These are phyloP conservation scores for Drosophila athabasca DNA, from an alignment of 1,140 invertebrate species.

Conservation along the genomic window DNA sequence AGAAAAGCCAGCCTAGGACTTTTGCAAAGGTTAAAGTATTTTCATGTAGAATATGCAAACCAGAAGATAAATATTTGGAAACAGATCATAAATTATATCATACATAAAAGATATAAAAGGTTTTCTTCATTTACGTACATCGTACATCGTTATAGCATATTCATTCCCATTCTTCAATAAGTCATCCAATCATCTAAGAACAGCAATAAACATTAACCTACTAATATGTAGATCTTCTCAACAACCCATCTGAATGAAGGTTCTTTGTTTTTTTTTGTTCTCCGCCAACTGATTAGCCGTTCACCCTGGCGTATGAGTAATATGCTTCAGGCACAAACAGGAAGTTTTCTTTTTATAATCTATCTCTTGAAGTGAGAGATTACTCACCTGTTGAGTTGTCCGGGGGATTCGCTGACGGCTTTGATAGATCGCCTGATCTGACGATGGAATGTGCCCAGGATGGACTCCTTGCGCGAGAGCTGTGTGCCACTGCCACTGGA, in stretches of 20 bases:
- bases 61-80: too few relatives aligned
- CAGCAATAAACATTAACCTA: neutral
- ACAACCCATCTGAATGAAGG: neutral
- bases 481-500: slow-evolving; percentile 66
- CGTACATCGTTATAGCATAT: too few relatives aligned
- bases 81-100: too few relatives aligned
- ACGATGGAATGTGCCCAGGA: slow-evolving; percentile 85
- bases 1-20: too few relatives aligned
- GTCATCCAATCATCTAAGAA: too few relatives aligned
- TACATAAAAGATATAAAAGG: too few relatives aligned
- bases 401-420: slow-evolving; percentile 81
- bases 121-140: too few relatives aligned
- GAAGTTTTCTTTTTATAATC: neutral
- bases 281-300: neutral
- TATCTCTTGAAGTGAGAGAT: neutral
- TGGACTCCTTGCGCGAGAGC: slow-evolving; percentile 76
- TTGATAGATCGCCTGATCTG: slow-evolving; percentile 85
- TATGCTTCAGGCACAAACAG: slow-evolving; percentile 13
- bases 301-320: slow-evolving; percentile 48
- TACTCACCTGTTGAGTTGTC: slow-evolving; percentile 80
- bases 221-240: neutral
- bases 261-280: slow-evolving; percentile 2
- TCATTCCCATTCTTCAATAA: too few relatives aligned
- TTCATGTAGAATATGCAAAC: too few relatives aligned
- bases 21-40: too few relatives aligned